Conservation (phyloP, 1,140 invertebrate species). For the Drosophila melanica region DNA sequence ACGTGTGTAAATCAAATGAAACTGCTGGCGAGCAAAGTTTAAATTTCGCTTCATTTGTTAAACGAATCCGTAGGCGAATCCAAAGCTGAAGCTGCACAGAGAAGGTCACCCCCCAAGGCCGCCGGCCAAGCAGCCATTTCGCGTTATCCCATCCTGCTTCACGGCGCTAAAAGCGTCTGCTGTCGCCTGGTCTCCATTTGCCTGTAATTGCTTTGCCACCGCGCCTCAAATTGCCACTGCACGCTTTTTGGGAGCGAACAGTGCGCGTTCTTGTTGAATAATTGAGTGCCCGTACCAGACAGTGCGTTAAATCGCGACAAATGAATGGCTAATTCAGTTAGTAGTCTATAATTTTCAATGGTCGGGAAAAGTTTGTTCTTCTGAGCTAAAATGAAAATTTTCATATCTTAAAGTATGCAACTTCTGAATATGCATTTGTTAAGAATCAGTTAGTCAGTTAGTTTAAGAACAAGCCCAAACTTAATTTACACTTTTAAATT, state of each 20-base stretch:
- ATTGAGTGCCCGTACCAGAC: slow-evolving; percentile 26
- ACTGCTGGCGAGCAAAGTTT: slow-evolving; percentile 58
- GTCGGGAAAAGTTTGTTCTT: neutral
- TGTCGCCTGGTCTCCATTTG: neutral
- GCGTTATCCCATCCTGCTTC: slow-evolving; percentile 27
- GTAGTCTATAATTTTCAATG: neutral
- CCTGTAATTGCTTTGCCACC: slow-evolving; percentile 26
- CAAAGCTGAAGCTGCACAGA: slow-evolving; percentile 22
- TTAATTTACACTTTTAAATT: too few species aligned
- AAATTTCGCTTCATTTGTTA: slow-evolving; percentile 71
- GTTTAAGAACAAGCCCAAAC: too few species aligned
- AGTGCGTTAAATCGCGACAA: slow-evolving; percentile 11
- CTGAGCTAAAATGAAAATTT: too few species aligned
- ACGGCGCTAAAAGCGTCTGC: slow-evolving; percentile 25
- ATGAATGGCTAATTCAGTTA: slow-evolving; percentile 7
- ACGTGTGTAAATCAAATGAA: slow-evolving; percentile 63
- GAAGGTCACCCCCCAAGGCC: slow-evolving; percentile 13
- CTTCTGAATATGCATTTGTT: too few species aligned
- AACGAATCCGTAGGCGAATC: slow-evolving; percentile 19
- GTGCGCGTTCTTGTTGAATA: slow-evolving; percentile 16
- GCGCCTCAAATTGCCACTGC: slow-evolving; percentile 31
- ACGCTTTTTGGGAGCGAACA: slow-evolving; percentile 7
- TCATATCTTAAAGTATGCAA: too few species aligned
- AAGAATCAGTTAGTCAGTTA: too few species aligned
- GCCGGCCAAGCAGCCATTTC: neutral